Conservation (phyloP, 2,113 vertebrate species). For the Bettongia penicillata region DNA sequence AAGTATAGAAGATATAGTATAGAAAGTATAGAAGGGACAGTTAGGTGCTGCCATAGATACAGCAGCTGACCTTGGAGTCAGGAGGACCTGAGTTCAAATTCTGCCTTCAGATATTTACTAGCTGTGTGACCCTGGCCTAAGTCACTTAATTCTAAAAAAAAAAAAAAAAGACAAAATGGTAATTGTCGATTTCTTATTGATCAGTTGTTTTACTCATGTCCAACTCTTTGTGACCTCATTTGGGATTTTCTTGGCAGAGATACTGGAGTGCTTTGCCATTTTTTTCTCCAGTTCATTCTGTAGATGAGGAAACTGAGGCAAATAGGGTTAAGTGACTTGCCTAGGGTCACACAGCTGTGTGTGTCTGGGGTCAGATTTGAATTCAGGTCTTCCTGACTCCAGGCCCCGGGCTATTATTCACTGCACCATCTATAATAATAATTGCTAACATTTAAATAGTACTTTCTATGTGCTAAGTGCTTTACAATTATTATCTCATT, state of each 20-base stretch:
- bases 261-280: background rate
- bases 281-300: background rate
- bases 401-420: background rate
- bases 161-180: background rate
- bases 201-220: background rate
- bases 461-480: background rate
- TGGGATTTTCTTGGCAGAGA: background rate
- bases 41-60: background rate
- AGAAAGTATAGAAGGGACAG: background rate
- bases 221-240: background rate
- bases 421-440: background rate
- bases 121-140: background rate
- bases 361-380: background rate
- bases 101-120: background rate
- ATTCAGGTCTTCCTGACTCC: background rate
- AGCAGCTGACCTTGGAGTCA: background rate
- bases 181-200: background rate
- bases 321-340: background rate
- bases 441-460: background rate
- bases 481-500: background rate
- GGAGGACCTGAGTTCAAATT: background rate
- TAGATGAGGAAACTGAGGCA: background rate
- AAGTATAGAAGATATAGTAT: background rate
- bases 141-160: too few species aligned
- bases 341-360: background rate